Conservation (phyloP, 2,888 invertebrate genomes). For the Ormyrus rosae region DNA sequence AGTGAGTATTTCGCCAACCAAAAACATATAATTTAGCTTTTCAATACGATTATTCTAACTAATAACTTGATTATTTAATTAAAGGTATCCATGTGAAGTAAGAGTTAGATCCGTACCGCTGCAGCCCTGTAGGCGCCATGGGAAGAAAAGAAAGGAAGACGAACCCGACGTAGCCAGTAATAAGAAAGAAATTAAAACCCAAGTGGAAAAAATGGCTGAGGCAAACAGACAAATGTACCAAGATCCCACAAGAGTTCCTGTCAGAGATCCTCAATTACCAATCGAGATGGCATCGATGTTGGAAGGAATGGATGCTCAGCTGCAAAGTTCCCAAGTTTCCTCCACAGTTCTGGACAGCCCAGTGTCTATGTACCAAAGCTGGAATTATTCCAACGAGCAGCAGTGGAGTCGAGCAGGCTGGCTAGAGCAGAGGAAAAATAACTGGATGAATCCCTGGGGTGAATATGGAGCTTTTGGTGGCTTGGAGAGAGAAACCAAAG, state of each 20-base stretch:
- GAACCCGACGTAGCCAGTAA: conserved; percentile 77
- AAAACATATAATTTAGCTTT: conserved; percentile 7
- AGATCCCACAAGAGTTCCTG: conserved; percentile 65
- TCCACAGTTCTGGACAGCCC: conserved; percentile 86
- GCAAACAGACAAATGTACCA: conserved; percentile 63
- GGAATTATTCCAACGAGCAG: conserved; percentile 74
- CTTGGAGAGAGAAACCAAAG: conserved; percentile 79
- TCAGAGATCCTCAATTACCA: conserved; percentile 77
- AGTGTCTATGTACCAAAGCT: conserved; percentile 76
- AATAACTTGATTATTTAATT: conserved; percentile 13
- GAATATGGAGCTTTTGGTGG: conserved; percentile 70
- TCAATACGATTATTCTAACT: background rate
- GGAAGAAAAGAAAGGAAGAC: conserved; percentile 87
- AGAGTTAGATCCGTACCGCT: conserved; percentile 90
- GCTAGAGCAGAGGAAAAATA: conserved; percentile 73
- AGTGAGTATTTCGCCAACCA: conserved; percentile 78
- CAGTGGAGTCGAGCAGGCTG: conserved; percentile 72
- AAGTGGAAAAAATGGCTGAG: conserved; percentile 66
- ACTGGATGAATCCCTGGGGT: conserved; percentile 73
- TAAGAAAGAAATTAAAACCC: conserved; percentile 72
- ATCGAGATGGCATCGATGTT: conserved; percentile 87
- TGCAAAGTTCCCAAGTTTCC: conserved; percentile 91
- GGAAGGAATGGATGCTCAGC: conserved; percentile 86
- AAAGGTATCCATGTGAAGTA: conserved; percentile 90
- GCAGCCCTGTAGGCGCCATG: conserved; percentile 87